Evolutionary conservation across 2,113 vertebrate species (phyloP), one percentile per base, ranked within the genome.

Genomic region (Psettodes erumei): DNA sequence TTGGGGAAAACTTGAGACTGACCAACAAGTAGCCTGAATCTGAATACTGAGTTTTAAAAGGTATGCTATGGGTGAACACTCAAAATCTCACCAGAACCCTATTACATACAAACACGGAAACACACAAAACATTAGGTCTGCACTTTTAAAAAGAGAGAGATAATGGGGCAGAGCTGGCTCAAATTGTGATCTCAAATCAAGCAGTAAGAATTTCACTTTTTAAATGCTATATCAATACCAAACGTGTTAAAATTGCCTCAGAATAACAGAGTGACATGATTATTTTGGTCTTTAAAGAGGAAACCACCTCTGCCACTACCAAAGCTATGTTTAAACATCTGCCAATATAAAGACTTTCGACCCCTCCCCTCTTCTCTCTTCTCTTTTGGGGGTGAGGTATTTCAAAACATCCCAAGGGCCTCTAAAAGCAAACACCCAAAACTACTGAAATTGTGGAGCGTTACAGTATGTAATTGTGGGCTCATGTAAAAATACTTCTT

Each of bases 321-420:
- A 67, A 16, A 71, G 67, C 85, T 86, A 58, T 71, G 75, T 90
- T 85, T 88, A 88, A 83, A 77, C 79, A 75, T 88, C 33, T 67
- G 56, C 54, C 62, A 62, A 13, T 54, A 15, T 50, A 32, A 35
- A 40, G n/a, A 18, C 25, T 30, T 30, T 28, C 21, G 6, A 48
- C 54, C 37, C 38, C 40, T 43, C 67, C 48, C 50, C 38, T 58
- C 62, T 43, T 35, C 48, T 63, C 38, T 50, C 30, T 1, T 47
- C 62, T 47, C 28, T 12, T 32, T 18, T 13, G 30, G 27, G 18
- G 33, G 69, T 72, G 66, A 77, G 55, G 78, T 83, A 79, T 82
- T 58, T 61, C 15, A 23, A 18, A 71, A 86, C 65, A 63, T 38
- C 12, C 48, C 68, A 67, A 48, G 33, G 12, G 53, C 60, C 27